Evolutionary conservation across 1,140 invertebrate genomes (phyloP), one percentile per base, ranked within the genome.

Genomic region (Drosophila oshimai): DNA sequence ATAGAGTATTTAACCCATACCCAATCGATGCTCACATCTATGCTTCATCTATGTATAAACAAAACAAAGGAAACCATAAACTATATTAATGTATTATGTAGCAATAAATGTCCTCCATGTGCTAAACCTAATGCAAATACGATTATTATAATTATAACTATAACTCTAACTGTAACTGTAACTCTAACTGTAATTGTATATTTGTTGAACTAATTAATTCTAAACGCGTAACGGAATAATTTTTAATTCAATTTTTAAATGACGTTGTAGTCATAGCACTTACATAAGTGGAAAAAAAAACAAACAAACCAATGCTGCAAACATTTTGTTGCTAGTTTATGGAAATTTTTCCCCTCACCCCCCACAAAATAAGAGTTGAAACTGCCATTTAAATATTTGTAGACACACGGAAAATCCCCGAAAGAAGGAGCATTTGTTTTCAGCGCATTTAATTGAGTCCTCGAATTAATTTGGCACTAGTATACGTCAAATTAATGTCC

Each of bases 41-140:
- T 54, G 67, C 36, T 41, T 62, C 37, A 53, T 34, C 34, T 47
- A 69, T 74, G 62, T 71, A 77, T 49, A 53, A 65, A 58, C 20
- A 20, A 36, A 31, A n/a, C n/a, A n/a, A 37, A 47, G 68, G 44
- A 75, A 67, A 74, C 46, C 64, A 62, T 70, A 54, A 46, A 67
- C 70, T 67, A 53, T 64, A 57, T 75, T 46, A 75, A 68, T 84
- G 80, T 87, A 87, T 87, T 86, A 87, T 64, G 62, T 90, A 88
- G 80, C 64, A 62, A 81, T 84, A 81, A 83, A 87, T 78, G 80
- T 87, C 84, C 89, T 90, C 89, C 89, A 90, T 90, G 89, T 90
- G 89, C 89, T 90, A 90, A 90, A 90, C 73, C 49, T 70, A 64
- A 74, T 60, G 67, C 77, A 70, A 57, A 69, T 68, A 68, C 45